Evolutionary conservation across 2,113 vertebrate species (phyloP).

Genomic region (Poecilia latipinna): DNA sequence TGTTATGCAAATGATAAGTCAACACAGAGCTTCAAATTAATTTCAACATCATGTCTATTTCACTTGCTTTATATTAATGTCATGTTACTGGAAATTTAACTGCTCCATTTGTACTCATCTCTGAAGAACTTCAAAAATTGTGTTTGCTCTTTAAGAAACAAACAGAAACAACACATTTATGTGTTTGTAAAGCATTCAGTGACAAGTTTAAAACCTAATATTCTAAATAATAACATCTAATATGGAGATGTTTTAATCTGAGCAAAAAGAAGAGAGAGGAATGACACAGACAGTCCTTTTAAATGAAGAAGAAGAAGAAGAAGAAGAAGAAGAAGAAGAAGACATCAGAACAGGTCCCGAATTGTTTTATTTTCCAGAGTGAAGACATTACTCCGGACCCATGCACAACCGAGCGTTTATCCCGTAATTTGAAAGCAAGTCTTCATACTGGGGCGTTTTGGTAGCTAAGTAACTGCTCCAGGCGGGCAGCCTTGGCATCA

Average conservation of each 20-base stretch:
- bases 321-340: slow-evolving; percentile 10
- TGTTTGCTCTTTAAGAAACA: background rate
- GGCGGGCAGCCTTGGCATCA: slow-evolving; percentile 2
- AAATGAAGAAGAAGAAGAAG: slow-evolving; percentile 11
- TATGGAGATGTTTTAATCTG: background rate
- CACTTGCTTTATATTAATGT: background rate
- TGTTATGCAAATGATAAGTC: no score
- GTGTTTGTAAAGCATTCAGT: background rate
- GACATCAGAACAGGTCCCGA: background rate
- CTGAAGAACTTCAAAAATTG: background rate
- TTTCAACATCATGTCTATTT: no score
- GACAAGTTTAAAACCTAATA: background rate
- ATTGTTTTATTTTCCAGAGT: background rate
- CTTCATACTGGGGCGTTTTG: slow-evolving; percentile 4
- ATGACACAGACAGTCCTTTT: background rate
- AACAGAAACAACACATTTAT: background rate
- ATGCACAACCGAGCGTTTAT: background rate
- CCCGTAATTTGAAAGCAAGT: background rate
- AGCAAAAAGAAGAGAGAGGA: background rate
- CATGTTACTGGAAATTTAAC: background rate
- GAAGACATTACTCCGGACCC: background rate
- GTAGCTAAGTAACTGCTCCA: slow-evolving; percentile 30
- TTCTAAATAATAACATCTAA: background rate
- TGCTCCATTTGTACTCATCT: background rate
- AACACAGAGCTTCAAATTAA: no score